Evolutionary conservation across 2,113 vertebrate species (phyloP), one percentile per base, ranked within the genome.

Genomic region (Tachysurus fulvidraco): DNA sequence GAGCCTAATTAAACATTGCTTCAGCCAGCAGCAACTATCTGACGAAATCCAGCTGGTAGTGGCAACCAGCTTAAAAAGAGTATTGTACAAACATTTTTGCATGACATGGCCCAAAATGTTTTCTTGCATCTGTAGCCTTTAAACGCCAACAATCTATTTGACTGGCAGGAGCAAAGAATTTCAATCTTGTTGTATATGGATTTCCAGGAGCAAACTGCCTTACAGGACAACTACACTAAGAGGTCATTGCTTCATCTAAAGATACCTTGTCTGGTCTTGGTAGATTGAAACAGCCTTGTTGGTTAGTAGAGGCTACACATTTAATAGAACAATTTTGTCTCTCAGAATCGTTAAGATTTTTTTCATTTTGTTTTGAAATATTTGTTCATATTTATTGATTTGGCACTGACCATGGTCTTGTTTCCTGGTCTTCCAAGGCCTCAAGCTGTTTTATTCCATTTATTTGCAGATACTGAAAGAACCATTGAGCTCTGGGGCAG

Each of bases 401-500:
- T 59, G 60, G 23, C 60, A 62, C 2, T 23, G 19, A 64, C 60
- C 23, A 1, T 59, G 5, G 17, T 59, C 57, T 59, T 59, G 57
- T 23, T 64, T 64, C 3, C 9, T 12, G 25, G 21, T 8, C 46
- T 50, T 50, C 46, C 46, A 4, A 46, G n/a, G 46, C 46, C 46
- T 50, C 46, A 50, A 52, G 50, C 74, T 30, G 82, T 92, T 50
- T 88, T 87, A 88, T 89, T 1, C 23, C 90, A 85, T 86, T 21
- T 91, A 83, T 90, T 92, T 90, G 87, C 94, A 97, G 96, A 97
- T 94, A 96, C 96, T 62, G 94, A 96, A 90, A 92, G 96, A 89
- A 96, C 96, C 19, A 94, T 96, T 92, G 95, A 93, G 88, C 93
- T 97, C 95, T 97, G 90, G 95, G 90, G 85, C 91, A 94, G 87